Evolutionary conservation across 2,888 invertebrate genomes (phyloP), one percentile per base, ranked within the genome.

Genomic region (Lepetodrilus schrolli): DNA sequence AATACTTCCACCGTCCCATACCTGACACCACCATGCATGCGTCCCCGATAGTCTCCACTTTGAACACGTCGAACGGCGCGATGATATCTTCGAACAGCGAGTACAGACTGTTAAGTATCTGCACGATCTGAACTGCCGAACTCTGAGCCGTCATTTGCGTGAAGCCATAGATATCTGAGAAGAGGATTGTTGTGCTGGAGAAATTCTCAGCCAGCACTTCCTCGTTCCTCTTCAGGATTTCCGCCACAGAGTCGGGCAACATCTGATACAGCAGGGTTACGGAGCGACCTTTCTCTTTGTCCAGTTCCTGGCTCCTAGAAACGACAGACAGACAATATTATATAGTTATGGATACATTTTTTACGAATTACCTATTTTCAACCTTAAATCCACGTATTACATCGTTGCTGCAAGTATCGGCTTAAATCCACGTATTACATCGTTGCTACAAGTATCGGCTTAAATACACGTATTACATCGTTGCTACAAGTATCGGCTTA

Each of bases 71-170:
- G 76, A 84, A 84, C 37, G 78, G 70, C 30, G 82, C 82, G 13
- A 86, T 82, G 37, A 81, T 72, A 36, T 80, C 78, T 48, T 86
- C 84, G 26, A 85, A 82, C 66, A 82, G 81, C 10, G 79, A 77
- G 75, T 84, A 86, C 21, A 86, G 77, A 65, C 78, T 83, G 78
- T 86, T 85, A 65, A 86, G 72, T 85, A 86, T 85, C 66, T 82
- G 79, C 0, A 86, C 83, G 17, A 85, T 84, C 78, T 85, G 82
- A 17, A 85, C 72, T 0, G 84, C 84, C 0, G 86, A 83, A 69
- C 84, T 81, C 20, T 80, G 76, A 4, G 86, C 78, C 0, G 82
- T 82, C 17, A 86, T 81, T 66, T 82, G 79, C 0, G 84, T 84
- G 75, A 86, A 86, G 17, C 83, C 84, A 20, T 84, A 81, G 58